Evolutionary conservation across 37 sponge, comb jelly and placozoan species (phyloP), one percentile per base, ranked within the genome.

Genomic region (Ianthella basta): DNA sequence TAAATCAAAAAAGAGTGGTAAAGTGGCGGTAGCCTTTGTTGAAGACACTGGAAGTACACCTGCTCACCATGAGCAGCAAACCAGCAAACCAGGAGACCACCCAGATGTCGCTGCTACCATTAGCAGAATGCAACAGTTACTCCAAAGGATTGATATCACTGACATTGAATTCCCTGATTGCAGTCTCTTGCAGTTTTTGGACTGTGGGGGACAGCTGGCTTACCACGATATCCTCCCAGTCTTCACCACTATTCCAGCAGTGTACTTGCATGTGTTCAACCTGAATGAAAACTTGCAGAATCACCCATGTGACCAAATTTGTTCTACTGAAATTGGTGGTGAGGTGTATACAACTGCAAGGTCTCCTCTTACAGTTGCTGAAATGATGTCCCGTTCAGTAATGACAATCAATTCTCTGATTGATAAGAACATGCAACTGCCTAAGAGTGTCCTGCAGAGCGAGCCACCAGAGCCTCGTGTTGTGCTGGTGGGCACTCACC

Each of bases 251-350:
- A 64, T 30, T 8, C 66, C 66, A 10, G 66, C 66, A 21, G 27
- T 64, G 12, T 64, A 64, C 23, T 30, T 64, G 14, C 66, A 64
- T 64, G 66, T 64, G 66, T 64, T 64, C 66, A 64, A 16, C 66
- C 12, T 64, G 13, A 64, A 10, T 69, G 35, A 69, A 4, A 15
- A 32, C 10, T 6, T 69, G 70, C 12, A 13, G 15, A 4, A 24
- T 4, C 35, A 35, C 33, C 70, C 70, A 10, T 29, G 33, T 30
- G 70, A 69, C 27, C 27, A 30, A 24, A 64, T 64, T 8, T 30
- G 27, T 24, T 16, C 23, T 10, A 30, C 23, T 29, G 66, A 30
- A 10, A 64, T 24, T 21, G 66, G 66, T 64, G n/a, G n/a, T n/a
- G n/a, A n/a, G n/a, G 33, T 1, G 33, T 64, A 8, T 24, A 64